Conservation (phyloP, 2,888 invertebrate species). For the Hirtodrosophila histrioides region DNA sequence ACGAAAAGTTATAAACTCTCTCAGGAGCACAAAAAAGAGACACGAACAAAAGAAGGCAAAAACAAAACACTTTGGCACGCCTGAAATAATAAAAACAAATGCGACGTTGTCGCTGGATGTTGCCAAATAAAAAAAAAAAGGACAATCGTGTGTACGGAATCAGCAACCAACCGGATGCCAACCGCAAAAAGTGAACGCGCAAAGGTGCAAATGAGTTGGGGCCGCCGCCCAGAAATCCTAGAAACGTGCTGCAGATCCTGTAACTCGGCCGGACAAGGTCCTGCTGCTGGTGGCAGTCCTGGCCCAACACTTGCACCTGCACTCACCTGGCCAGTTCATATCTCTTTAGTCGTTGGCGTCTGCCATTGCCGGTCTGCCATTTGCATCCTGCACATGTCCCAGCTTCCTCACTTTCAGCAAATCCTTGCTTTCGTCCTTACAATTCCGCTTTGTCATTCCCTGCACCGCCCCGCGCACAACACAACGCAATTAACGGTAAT, state of each 20-base stretch:
- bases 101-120: conserved; percentile 42
- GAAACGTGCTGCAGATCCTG: conserved; percentile 34
- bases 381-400: conserved; percentile 70
- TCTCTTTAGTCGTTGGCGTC: conserved; percentile 43
- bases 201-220: conserved; percentile 80
- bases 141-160: conserved; percentile 68
- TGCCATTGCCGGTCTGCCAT: conserved; percentile 41
- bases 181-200: conserved; percentile 67
- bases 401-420: conserved; percentile 8
- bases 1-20: conserved; percentile 79
- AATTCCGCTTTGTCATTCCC: conserved; percentile 51
- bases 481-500: conserved; percentile 80
- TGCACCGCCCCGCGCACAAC: conserved; percentile 52
- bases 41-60: conserved; percentile 38
- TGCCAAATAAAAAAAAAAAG: conserved; percentile 31
- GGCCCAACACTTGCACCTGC: conserved; percentile 43
- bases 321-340: conserved; percentile 63
- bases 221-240: conserved; percentile 4
- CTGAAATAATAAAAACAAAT: conserved; percentile 79
- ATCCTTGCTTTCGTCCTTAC: conserved; percentile 31
- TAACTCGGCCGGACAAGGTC: conserved; percentile 29
- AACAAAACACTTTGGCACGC: conserved; percentile 77
- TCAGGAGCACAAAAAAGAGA: conserved; percentile 51
- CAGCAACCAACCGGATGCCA: conserved; percentile 44
- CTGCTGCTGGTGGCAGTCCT: conserved; percentile 10